Percentiles rank a stretch among this genome's conserved stretches.
Conservation (phyloP, 1,140 invertebrate genomes). For the Anastatus disparis region DNA sequence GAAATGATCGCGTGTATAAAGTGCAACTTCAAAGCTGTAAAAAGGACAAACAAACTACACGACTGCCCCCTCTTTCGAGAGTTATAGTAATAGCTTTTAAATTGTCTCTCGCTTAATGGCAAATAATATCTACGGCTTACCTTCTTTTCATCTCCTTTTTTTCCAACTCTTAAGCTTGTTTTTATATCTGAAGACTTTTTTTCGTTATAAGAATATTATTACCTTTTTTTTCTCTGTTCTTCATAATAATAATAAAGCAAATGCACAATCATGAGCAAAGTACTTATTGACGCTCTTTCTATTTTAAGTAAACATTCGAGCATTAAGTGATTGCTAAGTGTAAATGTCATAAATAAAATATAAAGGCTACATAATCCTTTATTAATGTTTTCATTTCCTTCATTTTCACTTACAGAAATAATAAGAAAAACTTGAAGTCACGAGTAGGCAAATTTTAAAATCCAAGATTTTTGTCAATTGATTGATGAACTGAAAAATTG, state of each 20-base stretch:
- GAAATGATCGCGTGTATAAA: slow-evolving; percentile 38
- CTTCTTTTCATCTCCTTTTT: slow-evolving; percentile 44
- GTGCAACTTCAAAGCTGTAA: slow-evolving; percentile 38
- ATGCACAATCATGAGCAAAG: not conserved
- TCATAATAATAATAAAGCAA: not conserved
- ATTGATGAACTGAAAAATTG: no score
- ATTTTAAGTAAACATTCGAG: not conserved
- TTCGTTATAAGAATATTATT: not conserved
- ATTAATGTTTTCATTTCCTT: no score
- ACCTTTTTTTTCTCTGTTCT: not conserved
- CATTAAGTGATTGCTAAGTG: not conserved
- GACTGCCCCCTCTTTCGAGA: slow-evolving; percentile 34
- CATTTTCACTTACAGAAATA: no score
- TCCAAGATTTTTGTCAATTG: no score
- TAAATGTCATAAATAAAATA: no score
- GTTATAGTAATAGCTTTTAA: slow-evolving; percentile 63
- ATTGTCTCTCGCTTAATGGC: slow-evolving; percentile 60
- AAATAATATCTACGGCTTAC: slow-evolving; percentile 56
- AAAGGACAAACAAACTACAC: not conserved
- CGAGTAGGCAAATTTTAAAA: no score
- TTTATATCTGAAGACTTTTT: not conserved
- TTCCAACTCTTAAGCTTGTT: slow-evolving; percentile 3
- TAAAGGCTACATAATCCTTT: no score
- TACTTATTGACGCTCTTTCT: not conserved
- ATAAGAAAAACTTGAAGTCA: no score